Percentiles rank a stretch among this genome's conserved stretches.
Conservation (phyloP, 2,113 vertebrate genomes). For the Galeopterus variegatus region DNA sequence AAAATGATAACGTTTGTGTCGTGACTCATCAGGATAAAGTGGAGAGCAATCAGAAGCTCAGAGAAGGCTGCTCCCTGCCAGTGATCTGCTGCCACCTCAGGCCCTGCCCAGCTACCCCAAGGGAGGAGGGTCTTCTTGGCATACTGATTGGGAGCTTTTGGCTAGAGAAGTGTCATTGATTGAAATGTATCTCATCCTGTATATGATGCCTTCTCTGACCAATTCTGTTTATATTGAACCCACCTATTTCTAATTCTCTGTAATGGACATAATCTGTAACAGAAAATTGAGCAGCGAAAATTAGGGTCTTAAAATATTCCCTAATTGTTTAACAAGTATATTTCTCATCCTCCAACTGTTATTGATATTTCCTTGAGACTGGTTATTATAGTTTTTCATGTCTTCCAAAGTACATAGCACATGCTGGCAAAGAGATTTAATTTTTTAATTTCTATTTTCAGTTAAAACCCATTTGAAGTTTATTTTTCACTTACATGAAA, state of each 20-base stretch:
- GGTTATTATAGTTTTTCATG: slow-evolving; percentile 32
- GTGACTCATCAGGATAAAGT: background rate
- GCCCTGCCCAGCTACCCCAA: background rate
- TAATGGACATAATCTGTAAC: background rate
- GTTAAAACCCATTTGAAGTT: background rate
- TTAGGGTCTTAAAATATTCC: background rate
- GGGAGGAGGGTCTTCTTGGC: background rate
- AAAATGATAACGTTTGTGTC: background rate
- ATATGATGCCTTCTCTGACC: background rate
- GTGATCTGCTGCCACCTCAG: background rate
- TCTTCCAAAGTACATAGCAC: background rate
- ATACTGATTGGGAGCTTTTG: too few relatives aligned
- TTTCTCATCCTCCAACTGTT: slow-evolving; percentile 16
- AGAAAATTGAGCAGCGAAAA: slow-evolving; percentile 1
- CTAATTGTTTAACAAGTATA: background rate
- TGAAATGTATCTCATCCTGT: background rate
- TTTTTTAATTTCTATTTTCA: slow-evolving; percentile 21
- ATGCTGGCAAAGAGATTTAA: slow-evolving; percentile 28
- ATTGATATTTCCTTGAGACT: background rate
- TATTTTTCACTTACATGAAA: background rate
- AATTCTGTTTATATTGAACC: background rate
- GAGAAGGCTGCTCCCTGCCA: background rate
- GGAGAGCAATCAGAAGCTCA: background rate
- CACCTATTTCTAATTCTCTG: background rate
- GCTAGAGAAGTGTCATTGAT: background rate